Percentiles rank a stretch among this genome's conserved stretches.
phyloP scores from a whole-genome alignment of 2,888 invertebrate species.

The Nasonovia ribisnigri region DNA sequence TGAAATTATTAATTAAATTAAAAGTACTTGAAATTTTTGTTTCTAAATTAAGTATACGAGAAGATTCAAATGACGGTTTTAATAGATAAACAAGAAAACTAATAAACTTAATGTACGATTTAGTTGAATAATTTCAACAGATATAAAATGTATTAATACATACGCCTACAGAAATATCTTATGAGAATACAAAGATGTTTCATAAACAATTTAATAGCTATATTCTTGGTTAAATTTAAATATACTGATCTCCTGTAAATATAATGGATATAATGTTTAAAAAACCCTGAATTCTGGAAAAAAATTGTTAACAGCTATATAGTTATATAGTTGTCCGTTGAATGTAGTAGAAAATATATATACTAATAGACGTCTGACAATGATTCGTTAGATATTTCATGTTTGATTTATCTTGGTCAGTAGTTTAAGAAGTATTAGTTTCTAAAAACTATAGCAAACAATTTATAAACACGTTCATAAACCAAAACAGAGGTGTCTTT shows the following conservation, averaged over 20 bases:
- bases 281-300: background rate
- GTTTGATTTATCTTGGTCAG: background rate
- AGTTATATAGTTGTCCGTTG: background rate
- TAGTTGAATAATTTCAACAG: background rate
- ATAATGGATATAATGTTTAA: background rate
- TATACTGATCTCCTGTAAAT: background rate
- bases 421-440: background rate
- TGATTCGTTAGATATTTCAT: background rate
- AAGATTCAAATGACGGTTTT: background rate
- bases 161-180: background rate
- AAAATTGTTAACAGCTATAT: background rate
- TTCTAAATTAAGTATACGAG: background rate
- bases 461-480: constrained; percentile 21
- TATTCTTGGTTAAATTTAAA: background rate
- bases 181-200: background rate
- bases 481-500: background rate
- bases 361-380: background rate
- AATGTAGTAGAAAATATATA: background rate
- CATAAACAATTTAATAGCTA: background rate
- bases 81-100: background rate
- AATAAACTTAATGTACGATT: background rate
- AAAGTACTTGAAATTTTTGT: background rate
- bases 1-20: background rate
- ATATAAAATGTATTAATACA: background rate
- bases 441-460: background rate